phyloP scores from a whole-genome alignment of 2,888 invertebrate genomes.

The Pristionchus exspectatus region DNA sequence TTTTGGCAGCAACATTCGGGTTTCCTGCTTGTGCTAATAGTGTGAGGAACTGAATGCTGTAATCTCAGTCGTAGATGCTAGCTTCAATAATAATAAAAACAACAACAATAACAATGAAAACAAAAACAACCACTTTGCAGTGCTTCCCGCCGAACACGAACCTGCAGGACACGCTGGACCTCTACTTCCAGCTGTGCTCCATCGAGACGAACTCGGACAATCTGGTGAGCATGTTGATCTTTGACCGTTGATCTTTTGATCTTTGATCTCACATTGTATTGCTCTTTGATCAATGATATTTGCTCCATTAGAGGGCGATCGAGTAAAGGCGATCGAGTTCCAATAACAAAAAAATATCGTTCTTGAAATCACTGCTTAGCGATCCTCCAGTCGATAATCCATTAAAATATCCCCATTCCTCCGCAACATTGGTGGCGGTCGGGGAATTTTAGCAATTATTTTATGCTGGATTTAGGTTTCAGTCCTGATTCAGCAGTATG shows the following conservation, averaged over 20 bases:
- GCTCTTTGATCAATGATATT: too few species aligned
- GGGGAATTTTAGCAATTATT: too few species aligned
- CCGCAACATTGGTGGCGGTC: too few species aligned
- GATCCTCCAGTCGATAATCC: too few species aligned
- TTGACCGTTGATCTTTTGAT: neutral
- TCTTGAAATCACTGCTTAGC: too few species aligned
- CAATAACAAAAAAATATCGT: too few species aligned
- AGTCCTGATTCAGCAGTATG: neutral
- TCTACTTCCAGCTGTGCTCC: conserved; percentile 88
- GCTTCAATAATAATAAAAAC: neutral
- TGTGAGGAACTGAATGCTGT: neutral
- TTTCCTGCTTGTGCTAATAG: neutral
- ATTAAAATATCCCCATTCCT: too few species aligned
- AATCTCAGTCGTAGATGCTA: neutral
- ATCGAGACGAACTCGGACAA: conserved; percentile 96
- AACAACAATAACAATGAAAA: neutral
- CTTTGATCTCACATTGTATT: neutral
- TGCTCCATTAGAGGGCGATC: too few species aligned
- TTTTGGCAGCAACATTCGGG: neutral
- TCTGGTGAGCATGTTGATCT: conserved; percentile 82
- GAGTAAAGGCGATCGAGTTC: too few species aligned
- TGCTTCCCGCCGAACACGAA: conserved; percentile 72
- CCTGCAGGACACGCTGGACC: conserved; percentile 81
- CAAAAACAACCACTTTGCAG: conserved; percentile 56
- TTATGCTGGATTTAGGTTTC: neutral